A percentile compares a stretch with the other conserved stretches of the same genome.
Conservation (phyloP, 2,888 invertebrate genomes). For the Coremacera marginata region DNA sequence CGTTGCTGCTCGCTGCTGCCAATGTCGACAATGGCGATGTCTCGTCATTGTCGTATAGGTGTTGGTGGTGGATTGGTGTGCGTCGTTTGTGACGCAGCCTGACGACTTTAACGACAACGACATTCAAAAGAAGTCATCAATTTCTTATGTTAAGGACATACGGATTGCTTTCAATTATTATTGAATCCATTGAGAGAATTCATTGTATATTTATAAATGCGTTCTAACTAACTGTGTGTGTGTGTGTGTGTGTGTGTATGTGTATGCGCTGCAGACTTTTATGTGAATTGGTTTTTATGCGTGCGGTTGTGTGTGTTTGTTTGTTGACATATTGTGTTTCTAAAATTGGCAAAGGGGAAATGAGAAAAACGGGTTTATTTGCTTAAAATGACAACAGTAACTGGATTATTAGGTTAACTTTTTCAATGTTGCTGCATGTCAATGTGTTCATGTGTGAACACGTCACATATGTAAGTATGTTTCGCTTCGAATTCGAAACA, state of each 20-base stretch:
- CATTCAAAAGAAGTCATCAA: conserved; percentile 18
- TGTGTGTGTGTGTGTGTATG: conserved; percentile 27
- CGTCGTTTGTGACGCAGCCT: neutral
- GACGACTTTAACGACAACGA: conserved; percentile 13
- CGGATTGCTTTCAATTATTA: conserved; percentile 30
- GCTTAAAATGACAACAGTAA: conserved; percentile 23
- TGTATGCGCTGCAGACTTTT: conserved; percentile 12
- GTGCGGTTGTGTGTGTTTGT: conserved; percentile 5
- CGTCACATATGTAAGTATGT: neutral
- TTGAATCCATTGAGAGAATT: conserved; percentile 27
- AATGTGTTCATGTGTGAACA: conserved; percentile 1
- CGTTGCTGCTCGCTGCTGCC: conserved; percentile 1
- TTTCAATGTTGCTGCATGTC: neutral
- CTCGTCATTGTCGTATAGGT: neutral
- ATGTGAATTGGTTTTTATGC: conserved; percentile 5
- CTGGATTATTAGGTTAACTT: conserved; percentile 29
- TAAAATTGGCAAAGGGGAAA: neutral
- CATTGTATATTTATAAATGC: neutral
- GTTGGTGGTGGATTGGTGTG: neutral
- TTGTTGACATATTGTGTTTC: neutral
- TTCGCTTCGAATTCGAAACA: too few relatives aligned
- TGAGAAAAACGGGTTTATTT: conserved; percentile 18
- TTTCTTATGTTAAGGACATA: conserved; percentile 26
- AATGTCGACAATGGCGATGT: neutral
- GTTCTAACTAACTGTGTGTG: neutral